These are phyloP conservation scores for Halichoeres trimaculatus DNA, from an alignment of 2,113 vertebrate genomes.

Conservation along the genomic window DNA sequence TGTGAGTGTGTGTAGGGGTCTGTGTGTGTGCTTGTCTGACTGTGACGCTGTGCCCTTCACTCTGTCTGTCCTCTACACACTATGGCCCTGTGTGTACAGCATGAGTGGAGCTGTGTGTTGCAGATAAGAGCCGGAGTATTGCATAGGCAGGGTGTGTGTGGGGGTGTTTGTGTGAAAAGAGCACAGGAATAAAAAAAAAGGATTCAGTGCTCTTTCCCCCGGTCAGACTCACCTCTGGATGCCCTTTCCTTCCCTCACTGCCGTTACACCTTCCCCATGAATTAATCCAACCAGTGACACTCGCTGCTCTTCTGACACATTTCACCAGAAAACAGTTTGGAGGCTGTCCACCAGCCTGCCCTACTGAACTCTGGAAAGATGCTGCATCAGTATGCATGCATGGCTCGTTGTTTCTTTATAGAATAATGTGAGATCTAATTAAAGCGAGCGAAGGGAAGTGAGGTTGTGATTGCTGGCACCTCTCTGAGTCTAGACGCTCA, in stretches of 20 bases:
- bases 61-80: constrained; percentile 63
- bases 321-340: constrained; percentile 13
- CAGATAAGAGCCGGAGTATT: constrained; percentile 69
- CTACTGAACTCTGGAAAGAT: constrained; percentile 25
- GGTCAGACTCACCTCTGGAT: constrained; percentile 74
- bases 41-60: constrained; percentile 57
- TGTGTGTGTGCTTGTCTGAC: constrained; percentile 28
- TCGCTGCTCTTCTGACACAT: constrained; percentile 37
- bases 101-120: constrained; percentile 66
- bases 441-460: not conserved
- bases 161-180: constrained; percentile 6
- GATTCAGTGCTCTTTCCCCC: constrained; percentile 30
- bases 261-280: constrained; percentile 71
- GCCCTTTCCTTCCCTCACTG: constrained; percentile 66
- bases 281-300: constrained; percentile 68
- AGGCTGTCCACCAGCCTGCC: constrained; percentile 1
- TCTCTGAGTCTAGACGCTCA: constrained; percentile 41
- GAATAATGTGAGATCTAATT: constrained; percentile 25
- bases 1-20: constrained; percentile 27
- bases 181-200: constrained; percentile 25
- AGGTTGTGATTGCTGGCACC: constrained; percentile 20
- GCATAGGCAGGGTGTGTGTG: constrained; percentile 1
- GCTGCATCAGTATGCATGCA: constrained; percentile 39
- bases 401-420: constrained; percentile 14
- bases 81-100: constrained; percentile 56